These are phyloP conservation scores for Thomomys bottae DNA, from an alignment of 2,113 vertebrate genomes.

Conservation along the genomic window DNA sequence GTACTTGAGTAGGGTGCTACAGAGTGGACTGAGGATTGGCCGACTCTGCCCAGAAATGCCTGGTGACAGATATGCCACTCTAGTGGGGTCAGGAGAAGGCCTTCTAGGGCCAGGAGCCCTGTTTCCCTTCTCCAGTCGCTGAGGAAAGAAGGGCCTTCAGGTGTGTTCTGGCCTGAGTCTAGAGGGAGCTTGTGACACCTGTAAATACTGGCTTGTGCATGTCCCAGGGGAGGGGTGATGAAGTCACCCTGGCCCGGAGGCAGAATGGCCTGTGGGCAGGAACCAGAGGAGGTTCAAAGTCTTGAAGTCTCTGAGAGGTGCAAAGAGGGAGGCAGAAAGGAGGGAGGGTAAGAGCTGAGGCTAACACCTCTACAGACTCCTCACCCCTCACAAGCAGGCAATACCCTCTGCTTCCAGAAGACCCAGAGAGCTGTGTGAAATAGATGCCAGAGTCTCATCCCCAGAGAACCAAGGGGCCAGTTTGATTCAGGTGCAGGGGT, in stretches of 20 bases:
- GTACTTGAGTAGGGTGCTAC: background rate
- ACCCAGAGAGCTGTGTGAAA: background rate
- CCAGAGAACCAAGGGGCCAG: background rate
- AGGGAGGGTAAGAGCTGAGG: background rate
- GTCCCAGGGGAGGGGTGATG: background rate
- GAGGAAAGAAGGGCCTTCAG: background rate
- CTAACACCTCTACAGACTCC: background rate
- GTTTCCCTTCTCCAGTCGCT: background rate
- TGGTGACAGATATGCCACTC: background rate
- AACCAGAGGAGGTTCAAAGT: background rate
- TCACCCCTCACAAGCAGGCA: background rate
- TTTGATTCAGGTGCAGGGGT: background rate
- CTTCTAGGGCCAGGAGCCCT: background rate
- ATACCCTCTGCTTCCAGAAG: background rate
- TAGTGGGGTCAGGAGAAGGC: background rate
- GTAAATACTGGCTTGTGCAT: background rate
- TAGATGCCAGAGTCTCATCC: background rate
- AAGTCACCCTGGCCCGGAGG: background rate
- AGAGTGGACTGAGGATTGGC: slow-evolving; percentile 13
- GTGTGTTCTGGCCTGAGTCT: background rate
- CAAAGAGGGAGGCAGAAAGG: background rate
- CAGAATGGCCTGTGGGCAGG: no score
- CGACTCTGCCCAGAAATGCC: background rate
- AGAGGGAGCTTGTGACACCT: background rate
- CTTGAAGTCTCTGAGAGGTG: background rate